These are phyloP conservation scores for Cyanoliseus patagonus DNA, from an alignment of 2,113 vertebrate species.

Conservation along the genomic window DNA sequence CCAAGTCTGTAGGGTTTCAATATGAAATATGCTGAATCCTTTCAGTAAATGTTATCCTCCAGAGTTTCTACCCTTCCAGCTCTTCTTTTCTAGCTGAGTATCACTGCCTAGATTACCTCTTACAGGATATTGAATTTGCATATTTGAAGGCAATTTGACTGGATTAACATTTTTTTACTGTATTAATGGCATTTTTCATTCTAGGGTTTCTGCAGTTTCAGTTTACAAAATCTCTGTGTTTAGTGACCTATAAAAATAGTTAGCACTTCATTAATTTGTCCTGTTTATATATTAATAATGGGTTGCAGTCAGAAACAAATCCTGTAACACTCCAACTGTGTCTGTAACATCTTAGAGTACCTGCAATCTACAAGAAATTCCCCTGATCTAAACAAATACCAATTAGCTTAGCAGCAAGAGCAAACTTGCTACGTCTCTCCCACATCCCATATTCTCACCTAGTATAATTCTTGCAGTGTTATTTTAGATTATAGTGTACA, in stretches of 20 bases:
- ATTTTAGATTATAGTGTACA: background rate
- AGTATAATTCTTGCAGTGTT: background rate
- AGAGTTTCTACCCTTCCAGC: background rate
- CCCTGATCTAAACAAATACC: background rate
- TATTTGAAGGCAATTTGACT: background rate
- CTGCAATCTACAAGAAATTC: background rate
- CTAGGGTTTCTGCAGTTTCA: background rate
- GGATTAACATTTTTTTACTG: background rate
- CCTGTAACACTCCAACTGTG: background rate
- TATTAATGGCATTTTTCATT: background rate
- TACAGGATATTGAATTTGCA: background rate
- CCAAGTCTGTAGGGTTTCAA: background rate
- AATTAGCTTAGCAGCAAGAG: background rate
- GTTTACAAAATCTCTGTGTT: background rate
- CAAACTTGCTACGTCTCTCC: background rate
- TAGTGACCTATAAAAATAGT: background rate
- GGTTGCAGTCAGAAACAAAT: background rate
- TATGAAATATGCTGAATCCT: background rate
- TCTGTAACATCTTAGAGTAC: background rate
- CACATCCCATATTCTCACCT: background rate
- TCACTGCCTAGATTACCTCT: background rate
- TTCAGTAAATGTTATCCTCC: background rate
- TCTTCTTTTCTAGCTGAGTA: background rate
- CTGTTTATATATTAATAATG: background rate
- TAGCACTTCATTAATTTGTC: background rate